Conservation (phyloP, 2,113 vertebrate species). For the Phainopepla nitens region DNA sequence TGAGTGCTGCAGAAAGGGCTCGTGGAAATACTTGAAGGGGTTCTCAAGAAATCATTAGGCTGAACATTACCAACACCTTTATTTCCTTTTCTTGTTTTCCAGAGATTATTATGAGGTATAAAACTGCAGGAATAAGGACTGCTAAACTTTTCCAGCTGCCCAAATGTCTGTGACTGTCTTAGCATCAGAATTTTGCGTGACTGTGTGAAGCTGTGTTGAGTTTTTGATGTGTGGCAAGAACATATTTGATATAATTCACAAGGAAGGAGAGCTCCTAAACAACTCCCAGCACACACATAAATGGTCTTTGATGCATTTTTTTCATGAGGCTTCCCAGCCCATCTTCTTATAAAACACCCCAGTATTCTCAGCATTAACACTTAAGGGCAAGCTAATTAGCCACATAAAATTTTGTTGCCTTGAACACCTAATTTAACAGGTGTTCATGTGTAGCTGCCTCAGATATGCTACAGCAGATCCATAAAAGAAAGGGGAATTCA, state of each 20-base stretch:
- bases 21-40: background rate
- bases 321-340: background rate
- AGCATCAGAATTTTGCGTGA: background rate
- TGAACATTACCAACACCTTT: background rate
- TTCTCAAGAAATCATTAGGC: background rate
- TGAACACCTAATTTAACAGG: background rate
- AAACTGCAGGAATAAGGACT: background rate
- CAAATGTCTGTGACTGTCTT: background rate
- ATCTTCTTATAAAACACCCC: background rate
- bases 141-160: background rate
- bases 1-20: background rate
- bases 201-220: background rate
- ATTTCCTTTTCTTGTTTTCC: background rate
- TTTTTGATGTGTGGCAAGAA: background rate
- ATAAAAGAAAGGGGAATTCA: accelerated
- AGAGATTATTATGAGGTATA: background rate
- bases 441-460: background rate
- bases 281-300: background rate
- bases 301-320: background rate
- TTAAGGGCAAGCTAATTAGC: background rate
- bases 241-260: background rate
- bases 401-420: background rate
- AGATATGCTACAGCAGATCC: background rate
- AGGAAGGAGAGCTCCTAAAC: background rate
- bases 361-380: background rate